Evolutionary conservation across 2,113 vertebrate species (phyloP).

Genomic region (Puma concolor): DNA sequence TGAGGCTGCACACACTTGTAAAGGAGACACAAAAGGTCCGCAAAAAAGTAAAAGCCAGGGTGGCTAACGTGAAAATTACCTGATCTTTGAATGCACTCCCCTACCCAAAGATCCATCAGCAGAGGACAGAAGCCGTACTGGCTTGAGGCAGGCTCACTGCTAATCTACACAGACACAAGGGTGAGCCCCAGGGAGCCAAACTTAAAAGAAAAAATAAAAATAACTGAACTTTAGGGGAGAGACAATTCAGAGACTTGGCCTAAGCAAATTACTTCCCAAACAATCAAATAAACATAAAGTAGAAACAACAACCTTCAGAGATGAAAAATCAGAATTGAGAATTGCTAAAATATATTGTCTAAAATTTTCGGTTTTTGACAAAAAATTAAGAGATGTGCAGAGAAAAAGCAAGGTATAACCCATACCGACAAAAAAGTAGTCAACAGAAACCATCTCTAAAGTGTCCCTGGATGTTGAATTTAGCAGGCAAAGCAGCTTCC

Average conservation of each 20-base stretch:
- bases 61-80: background rate
- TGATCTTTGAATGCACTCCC: background rate
- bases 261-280: background rate
- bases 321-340: background rate
- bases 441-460: background rate
- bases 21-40: background rate
- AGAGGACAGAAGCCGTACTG: background rate
- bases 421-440: background rate
- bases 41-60: background rate
- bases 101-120: background rate
- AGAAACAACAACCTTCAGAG: background rate
- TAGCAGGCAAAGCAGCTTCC: background rate
- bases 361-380: background rate
- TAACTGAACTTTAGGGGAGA: background rate
- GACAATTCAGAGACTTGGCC: background rate
- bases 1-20: background rate
- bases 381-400: background rate
- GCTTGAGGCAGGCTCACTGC: background rate
- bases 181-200: background rate
- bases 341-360: background rate
- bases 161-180: no score
- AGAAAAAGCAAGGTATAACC: background rate
- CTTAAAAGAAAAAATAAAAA: background rate
- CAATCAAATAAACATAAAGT: background rate
- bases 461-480: background rate